Base-by-base conservation (phyloP, 2,888 invertebrate genomes). In the Melanostoma mellinum region DNA sequence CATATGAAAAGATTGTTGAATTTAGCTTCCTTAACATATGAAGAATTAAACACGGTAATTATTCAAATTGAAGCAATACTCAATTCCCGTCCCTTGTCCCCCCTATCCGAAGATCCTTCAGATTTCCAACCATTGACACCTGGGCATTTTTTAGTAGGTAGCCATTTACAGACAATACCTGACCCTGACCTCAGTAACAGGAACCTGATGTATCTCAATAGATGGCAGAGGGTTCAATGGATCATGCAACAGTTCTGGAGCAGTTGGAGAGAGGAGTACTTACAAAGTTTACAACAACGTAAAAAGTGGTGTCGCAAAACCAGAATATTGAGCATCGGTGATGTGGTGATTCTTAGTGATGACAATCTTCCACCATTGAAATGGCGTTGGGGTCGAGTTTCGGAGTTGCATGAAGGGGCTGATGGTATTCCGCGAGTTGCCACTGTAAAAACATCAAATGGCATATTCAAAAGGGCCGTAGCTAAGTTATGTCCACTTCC, bases 81-180 rank as follows among this genome's bases (percentile, higher is more conserved):
- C 10, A 65, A 65, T 32, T 65, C 63, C 63, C 50, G 50, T 65
- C 50, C 63, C 33, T 9, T 65, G 8, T 65, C 36, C 10, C 63
- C 63, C 2, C 40, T 65, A 8, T 65, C 63, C 40, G 63, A 65
- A 40, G 63, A 20, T 50, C 50, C 63, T 3, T 10, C 5, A 40
- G 53, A 73, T 65, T 38, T 36, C 2, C 63, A 65, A 73, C 63
- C 67, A n/a, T 4, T 75, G 3, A 75, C 75, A n/a, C 58, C 50
- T 8, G 67, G 75, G 3, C 67, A 75, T 8, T 75, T 75, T 32
- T 60, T 75, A 6, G 36, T 38, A 8, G 74, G 75, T 36, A 67
- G 56, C 46, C 63, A 42, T 20, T n/a, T 74, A 8, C 10, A 40
- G 33, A 10, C 63, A 4, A 20, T 65, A 3, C 33, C 65, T 30